phyloP scores from a whole-genome alignment of 1,140 invertebrate species.

The Drosophila malerkotliana region DNA sequence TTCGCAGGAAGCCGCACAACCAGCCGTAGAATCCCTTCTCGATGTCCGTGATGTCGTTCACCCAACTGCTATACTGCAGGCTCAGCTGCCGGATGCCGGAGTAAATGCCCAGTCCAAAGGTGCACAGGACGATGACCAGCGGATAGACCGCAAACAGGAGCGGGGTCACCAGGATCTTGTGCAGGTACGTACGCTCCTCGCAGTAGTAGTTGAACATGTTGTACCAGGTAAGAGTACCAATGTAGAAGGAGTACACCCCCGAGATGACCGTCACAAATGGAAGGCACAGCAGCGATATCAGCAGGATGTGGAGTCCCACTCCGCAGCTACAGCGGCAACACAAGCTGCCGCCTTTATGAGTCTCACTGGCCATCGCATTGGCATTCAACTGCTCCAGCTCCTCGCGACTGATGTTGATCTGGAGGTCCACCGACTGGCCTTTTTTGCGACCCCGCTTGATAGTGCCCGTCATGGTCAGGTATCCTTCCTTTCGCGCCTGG shows the following conservation, averaged over 20 bases:
- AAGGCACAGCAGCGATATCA: constrained; percentile 88
- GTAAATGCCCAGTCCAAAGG: constrained; percentile 88
- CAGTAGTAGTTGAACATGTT: constrained; percentile 90
- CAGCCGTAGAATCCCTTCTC: constrained; percentile 93
- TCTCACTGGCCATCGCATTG: constrained; percentile 86
- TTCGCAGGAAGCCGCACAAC: constrained; percentile 88
- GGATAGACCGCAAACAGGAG: constrained; percentile 89
- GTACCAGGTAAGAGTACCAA: constrained; percentile 91
- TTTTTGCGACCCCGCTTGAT: constrained; percentile 90
- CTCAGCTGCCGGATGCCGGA: constrained; percentile 88
- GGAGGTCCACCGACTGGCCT: constrained; percentile 89
- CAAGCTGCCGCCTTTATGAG: constrained; percentile 85
- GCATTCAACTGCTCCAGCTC: constrained; percentile 88
- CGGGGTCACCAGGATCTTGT: constrained; percentile 87
- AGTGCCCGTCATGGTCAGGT: constrained; percentile 89
- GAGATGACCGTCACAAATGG: constrained; percentile 88
- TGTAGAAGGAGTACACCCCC: constrained; percentile 89
- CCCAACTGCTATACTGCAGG: constrained; percentile 88
- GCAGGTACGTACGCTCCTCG: constrained; percentile 87
- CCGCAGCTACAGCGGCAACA: constrained; percentile 86
- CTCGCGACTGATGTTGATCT: constrained; percentile 89
- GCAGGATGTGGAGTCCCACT: constrained; percentile 88
- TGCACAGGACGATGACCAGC: constrained; percentile 88
- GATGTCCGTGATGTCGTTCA: constrained; percentile 89
- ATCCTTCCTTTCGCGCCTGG: constrained; percentile 85